Conservation (phyloP, 2,888 invertebrate genomes). For the Philopedon plagiatum region DNA sequence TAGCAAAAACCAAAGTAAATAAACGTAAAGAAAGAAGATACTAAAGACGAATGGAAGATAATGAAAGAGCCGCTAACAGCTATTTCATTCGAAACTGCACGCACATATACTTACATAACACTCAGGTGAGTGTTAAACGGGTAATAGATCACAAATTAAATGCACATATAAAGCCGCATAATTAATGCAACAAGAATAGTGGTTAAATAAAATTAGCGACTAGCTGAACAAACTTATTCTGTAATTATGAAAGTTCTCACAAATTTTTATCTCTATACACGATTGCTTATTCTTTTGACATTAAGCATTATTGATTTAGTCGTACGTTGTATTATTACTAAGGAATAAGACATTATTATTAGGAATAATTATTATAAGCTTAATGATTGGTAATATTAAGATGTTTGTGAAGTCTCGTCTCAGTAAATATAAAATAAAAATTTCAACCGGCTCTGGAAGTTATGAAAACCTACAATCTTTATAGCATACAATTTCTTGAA, state of each 20-base stretch:
- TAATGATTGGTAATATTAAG: too few species aligned
- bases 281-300: constrained; percentile 21
- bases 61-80: constrained; percentile 31
- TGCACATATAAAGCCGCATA: constrained; percentile 40
- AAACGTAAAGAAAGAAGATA: constrained; percentile 32
- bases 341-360: neutral
- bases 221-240: constrained; percentile 21
- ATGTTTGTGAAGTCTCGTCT: too few species aligned
- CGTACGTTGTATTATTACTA: neutral
- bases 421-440: too few species aligned
- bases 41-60: constrained; percentile 28
- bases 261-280: constrained; percentile 31
- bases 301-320: neutral
- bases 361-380: too few species aligned
- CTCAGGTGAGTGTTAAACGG: constrained; percentile 30
- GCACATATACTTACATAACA: constrained; percentile 38
- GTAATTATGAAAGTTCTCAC: constrained; percentile 45
- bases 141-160: constrained; percentile 48
- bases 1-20: constrained; percentile 30
- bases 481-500: too few species aligned
- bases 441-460: too few species aligned
- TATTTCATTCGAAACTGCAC: constrained; percentile 30
- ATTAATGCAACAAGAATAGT: constrained; percentile 37
- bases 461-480: too few species aligned
- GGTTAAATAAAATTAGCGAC: constrained; percentile 45